Conservation (phyloP, 1,140 invertebrate species). For the Drosophila aff. region DNA sequence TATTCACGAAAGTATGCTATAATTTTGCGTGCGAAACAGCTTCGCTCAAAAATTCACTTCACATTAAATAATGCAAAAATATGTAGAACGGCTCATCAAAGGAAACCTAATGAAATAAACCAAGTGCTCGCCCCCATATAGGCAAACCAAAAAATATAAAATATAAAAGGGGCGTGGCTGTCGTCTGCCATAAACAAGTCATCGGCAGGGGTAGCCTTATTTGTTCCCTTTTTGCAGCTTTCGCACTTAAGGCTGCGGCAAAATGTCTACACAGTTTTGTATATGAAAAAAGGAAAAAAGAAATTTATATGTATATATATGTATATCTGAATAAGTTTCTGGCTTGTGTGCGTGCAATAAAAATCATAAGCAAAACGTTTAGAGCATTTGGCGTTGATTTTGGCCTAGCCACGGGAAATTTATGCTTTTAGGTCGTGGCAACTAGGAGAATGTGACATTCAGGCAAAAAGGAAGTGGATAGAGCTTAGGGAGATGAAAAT, state of each 20-base stretch:
- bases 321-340: slow-evolving; percentile 15
- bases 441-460: slow-evolving; percentile 36
- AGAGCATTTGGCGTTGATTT: slow-evolving; percentile 73
- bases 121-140: slow-evolving; percentile 38
- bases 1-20: slow-evolving; percentile 26
- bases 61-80: slow-evolving; percentile 30
- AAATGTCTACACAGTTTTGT: slow-evolving; percentile 36
- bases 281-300: slow-evolving; percentile 1
- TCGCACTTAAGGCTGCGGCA: slow-evolving; percentile 54
- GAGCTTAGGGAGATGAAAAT: slow-evolving; percentile 9
- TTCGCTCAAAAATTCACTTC: slow-evolving; percentile 9
- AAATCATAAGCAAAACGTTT: slow-evolving; percentile 74
- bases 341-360: slow-evolving; percentile 64
- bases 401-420: slow-evolving; percentile 62
- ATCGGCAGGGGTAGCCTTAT: slow-evolving; percentile 44
- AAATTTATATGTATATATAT: slow-evolving; percentile 12
- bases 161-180: slow-evolving; percentile 47
- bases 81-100: slow-evolving; percentile 56
- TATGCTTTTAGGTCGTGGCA: slow-evolving; percentile 70
- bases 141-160: slow-evolving; percentile 6
- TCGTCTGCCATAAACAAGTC: slow-evolving; percentile 60
- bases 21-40: slow-evolving; percentile 2
- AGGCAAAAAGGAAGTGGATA: slow-evolving; percentile 28
- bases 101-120: slow-evolving; percentile 47
- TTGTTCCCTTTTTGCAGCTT: slow-evolving; percentile 20